Evolutionary conservation across 2,797 vertebrate genomes (phyloP).

Genomic region (Myotis planiceps): DNA sequence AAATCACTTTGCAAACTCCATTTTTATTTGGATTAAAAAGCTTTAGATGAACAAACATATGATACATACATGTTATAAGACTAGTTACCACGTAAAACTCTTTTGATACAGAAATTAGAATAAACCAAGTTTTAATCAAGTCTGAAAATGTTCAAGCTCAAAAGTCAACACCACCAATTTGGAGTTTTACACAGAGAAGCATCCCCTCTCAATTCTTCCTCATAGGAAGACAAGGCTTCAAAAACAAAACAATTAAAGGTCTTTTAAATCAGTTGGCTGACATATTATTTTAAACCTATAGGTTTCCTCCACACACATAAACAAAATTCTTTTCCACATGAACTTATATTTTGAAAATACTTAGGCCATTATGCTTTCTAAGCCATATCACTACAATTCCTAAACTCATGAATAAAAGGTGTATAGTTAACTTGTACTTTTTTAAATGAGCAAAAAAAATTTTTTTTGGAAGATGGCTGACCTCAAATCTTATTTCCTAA

Average conservation of each 20-base stretch:
- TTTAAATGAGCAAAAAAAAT: constrained; percentile 68
- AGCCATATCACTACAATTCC: constrained; percentile 80
- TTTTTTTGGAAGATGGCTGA: constrained; percentile 80
- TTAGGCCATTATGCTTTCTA: constrained; percentile 79
- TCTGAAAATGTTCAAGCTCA: constrained; percentile 82
- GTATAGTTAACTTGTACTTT: constrained; percentile 68
- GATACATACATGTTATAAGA: constrained; percentile 87
- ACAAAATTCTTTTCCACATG: constrained; percentile 82
- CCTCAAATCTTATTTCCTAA: constrained; percentile 82
- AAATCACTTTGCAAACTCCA: constrained; percentile 89
- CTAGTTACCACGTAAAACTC: constrained; percentile 85
- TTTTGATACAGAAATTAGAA: constrained; percentile 85
- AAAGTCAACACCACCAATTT: constrained; percentile 80
- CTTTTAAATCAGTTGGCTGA: constrained; percentile 83
- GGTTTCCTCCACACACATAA: constrained; percentile 78
- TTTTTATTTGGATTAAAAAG: constrained; percentile 91
- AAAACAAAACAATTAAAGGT: constrained; percentile 77
- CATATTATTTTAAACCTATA: constrained; percentile 79
- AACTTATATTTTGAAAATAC: constrained; percentile 81
- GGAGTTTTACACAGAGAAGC: constrained; percentile 82
- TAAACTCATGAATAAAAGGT: constrained; percentile 74
- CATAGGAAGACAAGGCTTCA: constrained; percentile 74
- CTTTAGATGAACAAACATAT: constrained; percentile 88
- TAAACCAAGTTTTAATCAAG: constrained; percentile 87
- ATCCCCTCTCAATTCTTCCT: constrained; percentile 67